Evolutionary conservation across 2,888 invertebrate species (phyloP).

Genomic region (Argyresthia albistria): DNA sequence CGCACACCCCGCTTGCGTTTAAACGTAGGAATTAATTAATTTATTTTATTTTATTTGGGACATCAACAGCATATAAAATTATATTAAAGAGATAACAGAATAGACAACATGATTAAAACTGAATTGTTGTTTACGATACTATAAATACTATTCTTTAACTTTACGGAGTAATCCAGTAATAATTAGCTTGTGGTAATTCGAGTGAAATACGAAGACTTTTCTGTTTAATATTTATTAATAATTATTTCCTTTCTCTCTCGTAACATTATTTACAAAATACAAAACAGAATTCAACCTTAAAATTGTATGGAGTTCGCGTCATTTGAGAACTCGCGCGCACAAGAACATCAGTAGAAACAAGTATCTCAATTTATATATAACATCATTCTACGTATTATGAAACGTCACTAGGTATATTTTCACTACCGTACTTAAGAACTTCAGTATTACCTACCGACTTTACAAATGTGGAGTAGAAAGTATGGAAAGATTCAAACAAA

Average conservation of each 20-base stretch:
- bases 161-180: too few relatives aligned
- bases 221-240: conserved; percentile 58
- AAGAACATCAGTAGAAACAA: conserved; percentile 20
- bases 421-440: conserved; percentile 42
- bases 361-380: conserved; percentile 39
- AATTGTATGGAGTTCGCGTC: not conserved
- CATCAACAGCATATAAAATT: too few relatives aligned
- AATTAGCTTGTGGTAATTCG: too few relatives aligned
- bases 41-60: too few relatives aligned
- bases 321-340: not conserved
- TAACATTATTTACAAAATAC: conserved; percentile 66
- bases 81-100: too few relatives aligned
- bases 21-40: too few relatives aligned
- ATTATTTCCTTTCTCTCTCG: conserved; percentile 43
- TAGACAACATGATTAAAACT: too few relatives aligned
- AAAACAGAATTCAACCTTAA: conserved; percentile 19
- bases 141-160: too few relatives aligned
- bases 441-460: conserved; percentile 37
- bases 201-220: conserved; percentile 15
- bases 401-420: conserved; percentile 58
- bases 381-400: conserved; percentile 39
- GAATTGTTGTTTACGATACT: too few relatives aligned
- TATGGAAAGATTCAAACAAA: not conserved
- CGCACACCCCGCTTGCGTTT: too few relatives aligned
- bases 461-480: not conserved